A percentile compares a stretch with the other conserved stretches of the same genome.
These are phyloP conservation scores for Rhabdornis inornatus DNA, from an alignment of 2,113 vertebrate species.

Conservation along the genomic window DNA sequence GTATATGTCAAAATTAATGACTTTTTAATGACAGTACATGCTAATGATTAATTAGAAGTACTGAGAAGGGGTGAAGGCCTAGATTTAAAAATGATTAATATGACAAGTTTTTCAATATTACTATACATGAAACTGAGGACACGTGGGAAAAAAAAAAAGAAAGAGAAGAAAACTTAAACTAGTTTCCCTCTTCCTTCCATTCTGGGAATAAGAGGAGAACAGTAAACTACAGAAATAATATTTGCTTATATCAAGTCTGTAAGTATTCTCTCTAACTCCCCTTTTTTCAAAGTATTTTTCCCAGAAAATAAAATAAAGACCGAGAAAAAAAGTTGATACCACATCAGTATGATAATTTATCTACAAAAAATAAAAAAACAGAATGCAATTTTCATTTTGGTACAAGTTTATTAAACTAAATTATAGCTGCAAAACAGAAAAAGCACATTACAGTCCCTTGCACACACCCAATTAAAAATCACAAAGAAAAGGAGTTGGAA, in stretches of 20 bases:
- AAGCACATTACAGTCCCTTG: neutral
- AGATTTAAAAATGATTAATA: neutral
- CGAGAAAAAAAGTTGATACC: neutral
- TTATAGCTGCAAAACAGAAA: neutral
- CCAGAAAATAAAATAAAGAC: neutral
- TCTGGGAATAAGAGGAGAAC: neutral
- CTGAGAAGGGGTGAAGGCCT: neutral
- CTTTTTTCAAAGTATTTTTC: neutral
- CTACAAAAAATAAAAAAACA: neutral
- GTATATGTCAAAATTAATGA: neutral
- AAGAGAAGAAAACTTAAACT: neutral
- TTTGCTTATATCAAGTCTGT: neutral
- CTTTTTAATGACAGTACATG: constrained; percentile 10
- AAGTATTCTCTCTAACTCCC: neutral
- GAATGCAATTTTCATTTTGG: neutral
- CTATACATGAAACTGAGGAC: neutral
- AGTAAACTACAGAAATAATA: neutral
- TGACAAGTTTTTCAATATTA: neutral
- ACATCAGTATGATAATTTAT: neutral
- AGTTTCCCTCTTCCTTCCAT: neutral
- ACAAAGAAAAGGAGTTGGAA: neutral
- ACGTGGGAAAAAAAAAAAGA: accelerated
- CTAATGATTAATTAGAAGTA: neutral
- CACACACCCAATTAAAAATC: accelerated
- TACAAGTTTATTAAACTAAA: neutral